Base-by-base conservation (phyloP, 2,888 invertebrate genomes). In the Scaptomyza parva region DNA sequence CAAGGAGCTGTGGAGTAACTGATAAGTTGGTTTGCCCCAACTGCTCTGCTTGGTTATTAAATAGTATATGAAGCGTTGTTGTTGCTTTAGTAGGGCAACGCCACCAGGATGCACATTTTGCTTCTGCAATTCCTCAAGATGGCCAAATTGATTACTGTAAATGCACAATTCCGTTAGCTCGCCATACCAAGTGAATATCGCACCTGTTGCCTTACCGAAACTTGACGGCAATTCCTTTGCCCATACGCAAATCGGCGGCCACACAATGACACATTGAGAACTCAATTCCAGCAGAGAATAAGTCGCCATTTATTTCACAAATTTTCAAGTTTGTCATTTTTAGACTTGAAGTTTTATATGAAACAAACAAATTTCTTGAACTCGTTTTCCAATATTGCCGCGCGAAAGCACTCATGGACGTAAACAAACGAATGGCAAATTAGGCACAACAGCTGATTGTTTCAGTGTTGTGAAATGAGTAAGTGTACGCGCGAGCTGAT, bases 1-100 rank as follows among this genome's bases (percentile, higher is more conserved):
- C 17, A 93, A 72, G 1, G 93, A 93, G 41, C 74, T 78, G 72
- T 91, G 91, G 30, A 93, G 66, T 0, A 89, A 86, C 11, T 89
- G 74, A 58, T 92, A 92, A 0, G 93, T 92, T 1, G 93, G 94
- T 78, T 94, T 94, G 24, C 92, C 89, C 77, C 78, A 92, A 58
- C 92, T 93, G 14, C 80, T 83, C 41, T 90, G 84, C 84, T 95
- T 95, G 6, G 95, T 95, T 0, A 95, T 92, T 43, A 95, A 89
- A 84, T 95, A 94, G 86, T 93, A 94, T 39, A 93, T 91, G 73
- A 82, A 93, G 37, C 93, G 89, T 0, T 76, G 70, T 0, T 76
- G 50, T 47, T 90, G 88, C 12, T 91, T 66, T 1, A 94, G 61
- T 14, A 92, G 57, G 1, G 93, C 94, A 35, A 94, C 89, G 6